phyloP scores from a whole-genome alignment of 2,113 vertebrate genomes.

The Capreolus pygargus region DNA sequence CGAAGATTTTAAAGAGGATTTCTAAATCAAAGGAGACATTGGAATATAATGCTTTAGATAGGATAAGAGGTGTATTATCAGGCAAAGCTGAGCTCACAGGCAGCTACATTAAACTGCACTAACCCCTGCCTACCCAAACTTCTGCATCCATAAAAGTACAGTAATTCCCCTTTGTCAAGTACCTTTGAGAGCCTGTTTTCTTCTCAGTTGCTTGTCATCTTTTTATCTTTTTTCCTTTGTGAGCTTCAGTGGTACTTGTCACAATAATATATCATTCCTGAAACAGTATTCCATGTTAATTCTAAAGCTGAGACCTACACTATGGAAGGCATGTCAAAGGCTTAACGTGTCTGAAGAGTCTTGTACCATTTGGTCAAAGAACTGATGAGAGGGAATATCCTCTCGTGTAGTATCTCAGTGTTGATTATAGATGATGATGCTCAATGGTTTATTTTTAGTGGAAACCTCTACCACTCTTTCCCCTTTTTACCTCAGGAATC shows the following conservation, averaged over 20 bases:
- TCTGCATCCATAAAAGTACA: neutral
- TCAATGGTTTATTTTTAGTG: neutral
- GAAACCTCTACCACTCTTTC: neutral
- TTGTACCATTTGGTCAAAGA: neutral
- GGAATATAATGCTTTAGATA: neutral
- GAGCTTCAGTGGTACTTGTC: neutral
- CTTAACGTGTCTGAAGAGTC: neutral
- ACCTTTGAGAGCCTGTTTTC: conserved; percentile 21
- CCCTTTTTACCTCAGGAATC: neutral
- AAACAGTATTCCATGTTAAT: neutral
- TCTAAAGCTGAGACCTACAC: neutral
- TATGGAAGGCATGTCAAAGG: neutral
- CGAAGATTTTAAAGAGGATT: conserved; percentile 13
- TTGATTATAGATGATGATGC: neutral
- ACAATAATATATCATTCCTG: conserved; percentile 16
- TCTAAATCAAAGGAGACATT: conserved; percentile 37
- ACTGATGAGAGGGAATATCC: neutral
- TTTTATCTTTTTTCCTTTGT: conserved; percentile 48
- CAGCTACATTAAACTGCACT: neutral
- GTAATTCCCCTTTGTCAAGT: conserved; percentile 20
- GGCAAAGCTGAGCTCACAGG: neutral
- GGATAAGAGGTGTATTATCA: neutral
- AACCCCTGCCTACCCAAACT: conserved; percentile 22
- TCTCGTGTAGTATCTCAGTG: neutral
- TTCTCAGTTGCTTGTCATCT: conserved; percentile 2